Percentiles rank a stretch among this genome's conserved stretches.
phyloP scores from a whole-genome alignment of 2,113 vertebrate species.

The Callithrix jacchus region DNA sequence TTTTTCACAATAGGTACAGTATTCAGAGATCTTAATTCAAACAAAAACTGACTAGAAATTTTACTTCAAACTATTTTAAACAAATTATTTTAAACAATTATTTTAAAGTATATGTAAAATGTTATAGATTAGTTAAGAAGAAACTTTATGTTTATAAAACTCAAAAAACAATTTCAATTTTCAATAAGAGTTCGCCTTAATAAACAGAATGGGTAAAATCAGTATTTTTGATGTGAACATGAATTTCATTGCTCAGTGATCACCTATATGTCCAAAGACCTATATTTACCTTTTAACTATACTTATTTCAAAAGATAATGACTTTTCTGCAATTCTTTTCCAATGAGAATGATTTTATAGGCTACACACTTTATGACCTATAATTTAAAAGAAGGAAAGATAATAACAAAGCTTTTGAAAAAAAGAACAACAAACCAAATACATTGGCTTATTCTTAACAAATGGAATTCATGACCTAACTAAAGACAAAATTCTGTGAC shows the following conservation, averaged over 20 bases:
- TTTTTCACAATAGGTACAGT: slow-evolving; percentile 53
- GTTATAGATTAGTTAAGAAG: not conserved
- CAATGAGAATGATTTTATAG: slow-evolving; percentile 2
- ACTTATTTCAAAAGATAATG: not conserved
- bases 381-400: not conserved
- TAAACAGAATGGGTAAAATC: not conserved
- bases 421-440: slow-evolving; percentile 32
- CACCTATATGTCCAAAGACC: not conserved
- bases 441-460: not conserved
- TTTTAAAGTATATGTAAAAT: slow-evolving; percentile 68
- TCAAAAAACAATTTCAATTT: slow-evolving; percentile 26
- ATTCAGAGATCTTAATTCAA: slow-evolving; percentile 74
- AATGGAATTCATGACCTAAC: not conserved
- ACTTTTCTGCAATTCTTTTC: not conserved
- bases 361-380: not conserved
- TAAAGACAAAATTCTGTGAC: not conserved
- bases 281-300: slow-evolving; percentile 9
- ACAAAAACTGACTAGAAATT: slow-evolving; percentile 72
- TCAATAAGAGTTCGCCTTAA: not conserved
- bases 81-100: slow-evolving; percentile 32
- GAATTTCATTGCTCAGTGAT: not conserved
- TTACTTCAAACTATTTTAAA: slow-evolving; percentile 74
- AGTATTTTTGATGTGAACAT: not conserved
- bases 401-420: slow-evolving; percentile 18
- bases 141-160: not conserved